A percentile compares a stretch with the other conserved stretches of the same genome.
These are phyloP conservation scores for Latrodectus geometricus DNA, from an alignment of 1,140 invertebrate species.

Conservation along the genomic window DNA sequence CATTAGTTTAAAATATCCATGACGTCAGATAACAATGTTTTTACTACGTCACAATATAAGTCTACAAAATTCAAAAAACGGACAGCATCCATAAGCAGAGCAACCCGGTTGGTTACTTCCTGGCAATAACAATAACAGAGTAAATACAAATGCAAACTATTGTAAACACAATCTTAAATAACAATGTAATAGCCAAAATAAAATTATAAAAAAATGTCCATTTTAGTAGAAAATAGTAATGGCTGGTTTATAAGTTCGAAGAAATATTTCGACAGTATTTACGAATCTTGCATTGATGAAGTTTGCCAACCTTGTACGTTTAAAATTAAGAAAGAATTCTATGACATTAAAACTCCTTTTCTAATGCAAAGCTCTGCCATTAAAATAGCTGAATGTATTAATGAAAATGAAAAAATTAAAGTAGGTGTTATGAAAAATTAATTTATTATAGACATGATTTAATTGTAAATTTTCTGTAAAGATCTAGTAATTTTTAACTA, in stretches of 20 bases:
- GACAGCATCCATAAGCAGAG: too few relatives aligned
- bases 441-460: background rate
- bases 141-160: too few relatives aligned
- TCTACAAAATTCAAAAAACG: too few relatives aligned
- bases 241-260: constrained; percentile 22
- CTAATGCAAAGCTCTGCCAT: constrained; percentile 18
- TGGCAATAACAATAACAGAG: too few relatives aligned
- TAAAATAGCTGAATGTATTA: background rate
- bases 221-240: constrained; percentile 1
- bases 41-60: too few relatives aligned
- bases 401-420: background rate
- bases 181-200: too few relatives aligned
- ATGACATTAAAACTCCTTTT: constrained; percentile 37
- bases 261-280: constrained; percentile 25
- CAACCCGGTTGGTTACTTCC: too few relatives aligned
- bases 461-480: background rate
- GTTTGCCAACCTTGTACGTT: background rate
- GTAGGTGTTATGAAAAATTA: background rate
- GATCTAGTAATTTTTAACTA: background rate
- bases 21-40: too few relatives aligned
- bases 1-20: too few relatives aligned
- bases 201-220: background rate
- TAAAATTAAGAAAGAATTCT: constrained; percentile 20
- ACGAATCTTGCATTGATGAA: constrained; percentile 15
- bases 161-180: too few relatives aligned